Base-by-base conservation (phyloP, 1,140 invertebrate species). In the Phymastichus coffea region DNA sequence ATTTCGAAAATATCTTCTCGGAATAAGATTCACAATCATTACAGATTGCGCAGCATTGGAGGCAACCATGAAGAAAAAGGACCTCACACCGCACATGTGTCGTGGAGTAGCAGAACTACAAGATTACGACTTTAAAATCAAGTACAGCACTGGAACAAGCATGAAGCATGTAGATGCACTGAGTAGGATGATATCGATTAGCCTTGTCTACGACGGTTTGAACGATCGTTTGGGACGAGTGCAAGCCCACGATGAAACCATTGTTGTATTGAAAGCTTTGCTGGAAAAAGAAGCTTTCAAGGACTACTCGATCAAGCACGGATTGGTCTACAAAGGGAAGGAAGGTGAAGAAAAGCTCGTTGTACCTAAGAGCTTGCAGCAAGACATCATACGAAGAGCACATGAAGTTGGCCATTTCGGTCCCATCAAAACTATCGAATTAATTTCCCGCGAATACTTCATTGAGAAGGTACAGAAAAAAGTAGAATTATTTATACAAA, bases 361-460 rank as follows among this genome's bases (percentile, higher is more conserved):
- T 7, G 52, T 70, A 9, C 70, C 70, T 12, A 40, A 49, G 9
- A 2, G 8, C 17, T 63, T 70, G 66, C 57, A 68, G 40, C 4
- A 55, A 0, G 63, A 70, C 38, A 61, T 71, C 1, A 67, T 71
- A 2, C 37, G 26, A 14, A 26, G 22, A 23, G 56, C 20, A 7
- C 65, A 55, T 22, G 54, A 61, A 40, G 58, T 57, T 53, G 64
- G 61, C 56, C 66, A 64, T 51, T 66, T 57, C 19, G 57, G 17
- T 12, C 14, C 20, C 0, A 55, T 53, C n/a, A 63, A 62, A 35
- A 65, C 47, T 9, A 47, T 54, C 28, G 49, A 61, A 23, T 30
- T 43, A 0, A 68, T 80, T 3, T 63, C 51, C 17, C 62, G 70
- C 65, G 69, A 78, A 8, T 81, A 70, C 66, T 79, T 62, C 37